Evolutionary conservation across 2,888 invertebrate species (phyloP).

Genomic region (Xanthostigma xanthostigma): DNA sequence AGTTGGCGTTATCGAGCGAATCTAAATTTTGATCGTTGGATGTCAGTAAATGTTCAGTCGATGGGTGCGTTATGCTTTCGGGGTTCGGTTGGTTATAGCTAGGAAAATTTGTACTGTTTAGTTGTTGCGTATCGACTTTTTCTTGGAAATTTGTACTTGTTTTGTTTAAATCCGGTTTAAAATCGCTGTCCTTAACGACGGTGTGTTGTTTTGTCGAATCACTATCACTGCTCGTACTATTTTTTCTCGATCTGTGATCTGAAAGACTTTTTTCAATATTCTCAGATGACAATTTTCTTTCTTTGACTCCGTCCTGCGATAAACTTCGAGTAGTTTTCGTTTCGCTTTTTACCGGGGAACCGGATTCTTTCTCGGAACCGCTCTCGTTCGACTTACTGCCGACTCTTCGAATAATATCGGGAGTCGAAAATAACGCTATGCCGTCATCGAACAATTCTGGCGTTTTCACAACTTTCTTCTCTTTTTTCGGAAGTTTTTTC

Average conservation of each 20-base stretch:
- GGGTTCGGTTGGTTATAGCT: no score
- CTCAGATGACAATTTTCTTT: neutral
- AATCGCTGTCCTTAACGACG: no score
- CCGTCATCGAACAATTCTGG: constrained; percentile 36
- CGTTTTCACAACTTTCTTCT: constrained; percentile 33
- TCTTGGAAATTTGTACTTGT: no score
- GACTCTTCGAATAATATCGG: constrained; percentile 61
- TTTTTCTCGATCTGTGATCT: no score
- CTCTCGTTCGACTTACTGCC: constrained; percentile 21
- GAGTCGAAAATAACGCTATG: constrained; percentile 61
- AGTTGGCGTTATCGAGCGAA: constrained; percentile 35
- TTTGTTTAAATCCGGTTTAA: no score
- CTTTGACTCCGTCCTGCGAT: constrained; percentile 14
- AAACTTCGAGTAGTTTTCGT: constrained; percentile 18
- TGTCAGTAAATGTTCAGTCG: no score
- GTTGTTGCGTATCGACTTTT: no score
- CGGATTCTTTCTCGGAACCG: constrained; percentile 12
- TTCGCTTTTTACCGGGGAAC: constrained; percentile 14
- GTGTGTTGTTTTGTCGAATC: no score
- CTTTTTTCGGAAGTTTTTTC: constrained; percentile 24
- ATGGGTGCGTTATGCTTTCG: no score
- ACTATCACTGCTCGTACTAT: no score
- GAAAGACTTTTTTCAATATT: no score
- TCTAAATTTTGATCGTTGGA: constrained; percentile 22
- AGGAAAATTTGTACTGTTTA: no score